Base-by-base conservation (phyloP, 1,140 invertebrate genomes). In the Cydia fagiglandana region DNA sequence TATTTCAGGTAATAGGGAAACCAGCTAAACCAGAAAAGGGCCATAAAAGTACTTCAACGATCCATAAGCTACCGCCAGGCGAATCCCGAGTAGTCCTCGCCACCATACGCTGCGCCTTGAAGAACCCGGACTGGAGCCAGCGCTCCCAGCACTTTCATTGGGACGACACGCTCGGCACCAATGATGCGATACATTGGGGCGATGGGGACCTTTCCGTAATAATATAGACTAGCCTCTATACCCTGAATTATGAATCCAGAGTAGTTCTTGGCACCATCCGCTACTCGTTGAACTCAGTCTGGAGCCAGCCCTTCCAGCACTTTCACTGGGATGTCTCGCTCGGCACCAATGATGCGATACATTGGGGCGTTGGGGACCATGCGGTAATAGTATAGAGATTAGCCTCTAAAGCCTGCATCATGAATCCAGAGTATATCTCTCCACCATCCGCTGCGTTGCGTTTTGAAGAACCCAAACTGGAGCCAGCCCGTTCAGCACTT, bases 361-460 rank as follows among this genome's bases (percentile, higher is more conserved):
- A 89, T 66, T 91, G 89, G 85, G 88, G 88, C 0, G 89, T 91
- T 47, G 88, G 88, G 17, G 90, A 90, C 76, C 83, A 91, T n/a
- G 15, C 15, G 50, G 15, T n/a, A 53, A 53, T n/a, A n/a, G n/a
- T n/a, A n/a, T n/a, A n/a, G n/a, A n/a, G n/a, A n/a, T n/a, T n/a
- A n/a, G n/a, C n/a, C n/a, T n/a, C n/a, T n/a, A n/a, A n/a, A n/a
- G n/a, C n/a, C n/a, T n/a, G n/a, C n/a, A n/a, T n/a, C n/a, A n/a
- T n/a, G n/a, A n/a, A n/a, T n/a, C n/a, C n/a, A n/a, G n/a, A n/a
- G n/a, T n/a, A n/a, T n/a, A n/a, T n/a, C n/a, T n/a, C n/a, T n/a
- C n/a, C n/a, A n/a, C n/a, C n/a, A n/a, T n/a, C n/a, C n/a, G n/a
- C n/a, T n/a, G n/a, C n/a, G n/a, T n/a, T n/a, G n/a, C n/a, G n/a